Evolutionary conservation across 2,113 vertebrate genomes (phyloP), one percentile per base, ranked within the genome.

Genomic region (Neoarius graeffei): DNA sequence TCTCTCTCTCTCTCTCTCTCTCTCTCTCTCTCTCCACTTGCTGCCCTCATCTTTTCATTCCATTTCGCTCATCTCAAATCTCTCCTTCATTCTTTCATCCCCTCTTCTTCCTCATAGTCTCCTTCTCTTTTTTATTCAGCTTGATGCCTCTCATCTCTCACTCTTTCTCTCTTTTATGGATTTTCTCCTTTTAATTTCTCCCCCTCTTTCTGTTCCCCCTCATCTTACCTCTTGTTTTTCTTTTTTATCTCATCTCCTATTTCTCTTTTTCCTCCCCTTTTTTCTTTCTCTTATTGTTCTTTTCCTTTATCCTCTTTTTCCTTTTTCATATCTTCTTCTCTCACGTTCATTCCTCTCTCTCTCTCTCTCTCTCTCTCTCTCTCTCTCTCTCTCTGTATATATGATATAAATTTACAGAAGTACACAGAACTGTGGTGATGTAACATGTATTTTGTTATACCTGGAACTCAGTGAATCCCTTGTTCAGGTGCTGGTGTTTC

Each of bases 111-210:
- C 48, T n/a, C 48, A 76, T 62, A 66, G 56, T 89, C 86, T 88
- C 87, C 90, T 17, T 89, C 88, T 87, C 90, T 90, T 15, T 79
- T n/a, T 81, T 81, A 25, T 30, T 80, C 25, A 42, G 56, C 15
- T 60, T 59, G n/a, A 30, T 20, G n/a, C 4, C 19, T 30, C 15
- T 30, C n/a, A 25, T 77, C 11, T 25, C 10, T 77, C 35, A 10
- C 11, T 77, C 50, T n/a, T 77, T 77, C 4, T 15, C 11, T 77
- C 50, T n/a, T 52, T 1, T 52, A 42, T n/a, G 19, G 10, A 8
- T 54, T 27, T 73, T 10, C 7, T 15, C 1, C 0, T 50, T 13
- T 76, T 5, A 23, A 3, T 23, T 11, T 50, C 42, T 76, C 42
- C 11, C 1, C 42, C 11, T 50, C 3, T 73, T 42, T 0, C 90